A percentile compares a stretch with the other conserved stretches of the same genome.
Evolutionary conservation across 2,113 vertebrate species (phyloP).

Genomic region (Bettongia penicillata): DNA sequence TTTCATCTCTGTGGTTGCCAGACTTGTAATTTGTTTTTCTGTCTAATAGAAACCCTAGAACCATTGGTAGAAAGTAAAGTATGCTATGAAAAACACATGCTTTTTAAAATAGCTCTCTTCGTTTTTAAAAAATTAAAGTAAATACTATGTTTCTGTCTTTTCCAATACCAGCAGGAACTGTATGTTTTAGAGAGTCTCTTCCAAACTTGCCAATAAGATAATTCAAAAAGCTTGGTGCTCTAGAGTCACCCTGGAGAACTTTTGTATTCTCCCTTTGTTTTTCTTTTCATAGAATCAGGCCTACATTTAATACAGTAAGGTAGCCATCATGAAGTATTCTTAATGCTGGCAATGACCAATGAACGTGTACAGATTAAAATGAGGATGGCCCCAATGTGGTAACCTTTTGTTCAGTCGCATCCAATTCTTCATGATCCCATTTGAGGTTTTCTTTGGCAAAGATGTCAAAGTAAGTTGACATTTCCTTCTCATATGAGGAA

Average conservation of each 20-base stretch:
- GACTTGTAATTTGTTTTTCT: slow-evolving; percentile 82
- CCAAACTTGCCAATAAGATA: slow-evolving; percentile 68
- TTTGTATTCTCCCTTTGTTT: slow-evolving; percentile 23
- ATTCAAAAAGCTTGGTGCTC: slow-evolving; percentile 46
- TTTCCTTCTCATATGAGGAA: neutral
- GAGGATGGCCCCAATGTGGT: neutral
- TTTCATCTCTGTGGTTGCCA: slow-evolving; percentile 81
- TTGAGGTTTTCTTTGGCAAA: neutral
- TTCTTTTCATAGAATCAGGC: slow-evolving; percentile 26
- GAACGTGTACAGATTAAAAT: slow-evolving; percentile 42
- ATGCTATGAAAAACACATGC: slow-evolving; percentile 77
- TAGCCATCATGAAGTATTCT: slow-evolving; percentile 18
- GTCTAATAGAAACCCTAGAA: slow-evolving; percentile 82
- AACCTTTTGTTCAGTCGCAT: neutral
- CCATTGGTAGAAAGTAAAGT: slow-evolving; percentile 74
- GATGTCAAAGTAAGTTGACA: neutral
- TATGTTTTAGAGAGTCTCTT: slow-evolving; percentile 68
- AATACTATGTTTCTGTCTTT: slow-evolving; percentile 58
- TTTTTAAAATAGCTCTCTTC: slow-evolving; percentile 68
- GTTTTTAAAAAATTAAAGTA: slow-evolving; percentile 67
- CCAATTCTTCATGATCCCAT: neutral
- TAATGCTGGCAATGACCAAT: slow-evolving; percentile 29
- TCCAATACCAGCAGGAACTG: slow-evolving; percentile 54
- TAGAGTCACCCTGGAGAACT: slow-evolving; percentile 47
- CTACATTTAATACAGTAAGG: neutral